Evolutionary conservation across 2,797 vertebrate genomes (phyloP).

Genomic region (Xiphophorus birchmanni): DNA sequence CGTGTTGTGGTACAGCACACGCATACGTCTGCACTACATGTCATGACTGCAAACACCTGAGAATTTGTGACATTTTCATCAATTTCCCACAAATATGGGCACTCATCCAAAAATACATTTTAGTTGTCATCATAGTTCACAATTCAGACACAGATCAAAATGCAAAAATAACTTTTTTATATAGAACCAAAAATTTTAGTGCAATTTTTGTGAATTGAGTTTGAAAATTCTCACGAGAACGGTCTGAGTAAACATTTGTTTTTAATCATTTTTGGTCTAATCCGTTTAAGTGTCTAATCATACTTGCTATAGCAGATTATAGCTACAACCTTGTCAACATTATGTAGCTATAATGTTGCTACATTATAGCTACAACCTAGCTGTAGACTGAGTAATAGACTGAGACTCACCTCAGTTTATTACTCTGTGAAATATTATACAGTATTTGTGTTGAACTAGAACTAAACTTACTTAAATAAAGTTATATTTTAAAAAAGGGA

Average conservation of each 20-base stretch:
- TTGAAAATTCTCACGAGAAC: neutral
- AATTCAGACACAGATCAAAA: neutral
- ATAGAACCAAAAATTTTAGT: neutral
- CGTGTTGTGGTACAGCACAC: constrained; percentile 87
- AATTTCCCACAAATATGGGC: neutral
- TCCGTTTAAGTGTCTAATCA: neutral
- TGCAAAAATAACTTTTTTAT: neutral
- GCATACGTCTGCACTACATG: neutral
- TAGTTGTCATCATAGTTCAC: neutral
- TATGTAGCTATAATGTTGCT: too few relatives aligned
- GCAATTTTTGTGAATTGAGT: neutral
- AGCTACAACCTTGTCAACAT: neutral
- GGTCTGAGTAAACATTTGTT: neutral
- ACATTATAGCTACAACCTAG: neutral
- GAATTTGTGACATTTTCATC: neutral
- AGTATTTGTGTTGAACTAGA: neutral
- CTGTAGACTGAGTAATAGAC: too few relatives aligned
- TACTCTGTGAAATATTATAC: neutral
- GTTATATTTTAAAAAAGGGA: neutral
- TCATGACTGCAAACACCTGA: neutral
- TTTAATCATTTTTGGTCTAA: neutral
- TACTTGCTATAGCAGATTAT: neutral
- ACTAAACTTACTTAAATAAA: neutral
- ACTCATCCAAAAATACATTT: too few relatives aligned
- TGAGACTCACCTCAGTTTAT: neutral